Evolutionary conservation across 2,113 vertebrate genomes (phyloP), one percentile per base, ranked within the genome.

Genomic region (rat (Rattus norvegicus)): DNA sequence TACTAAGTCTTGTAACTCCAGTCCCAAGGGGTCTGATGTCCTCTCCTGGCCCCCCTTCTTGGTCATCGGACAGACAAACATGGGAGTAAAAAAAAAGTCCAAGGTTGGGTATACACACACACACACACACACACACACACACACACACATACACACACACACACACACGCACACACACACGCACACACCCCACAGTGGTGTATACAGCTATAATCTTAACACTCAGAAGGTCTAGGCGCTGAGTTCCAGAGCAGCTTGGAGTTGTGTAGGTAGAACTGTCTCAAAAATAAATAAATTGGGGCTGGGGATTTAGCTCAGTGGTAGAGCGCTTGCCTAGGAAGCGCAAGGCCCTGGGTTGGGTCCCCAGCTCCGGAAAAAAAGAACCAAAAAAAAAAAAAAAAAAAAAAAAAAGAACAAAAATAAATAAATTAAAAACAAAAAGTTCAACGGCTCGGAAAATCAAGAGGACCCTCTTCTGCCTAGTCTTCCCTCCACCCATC

Each of bases 211-310:
- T 52, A 54, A n/a, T 63, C 59, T 63, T 20, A 90, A 47, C 30
- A 63, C 56, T 65, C 63, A 12, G 28, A 59, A 69, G 30, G 22
- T 65, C 47, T n/a, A 91, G 28, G 12, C 1, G 0, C 8, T 47
- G 54, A 76, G 39, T 63, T 90, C 28, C 16, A 43, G 56, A 13
- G 47, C 75, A 67, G 20, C 47, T 20, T 79, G 33, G 89, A 76
- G 20, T 7, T 67, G 16, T 13, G 17, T 52, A 91, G 49, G 17
- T 26, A 80, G 90, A 91, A 54, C 63, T 70, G 63, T 56, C 63
- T 91, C 47, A 91, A 91, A 90, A 67, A 43, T 43, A 12, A 75
- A 76, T 85, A 3, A 84, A 65, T 59, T 59, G n/a, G n/a, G n/a
- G n/a, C n/a, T n/a, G n/a, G n/a, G n/a, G n/a, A n/a, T n/a, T n/a